Base-by-base conservation (phyloP, 2,888 invertebrate species). In the Cataglyphis cursor region DNA sequence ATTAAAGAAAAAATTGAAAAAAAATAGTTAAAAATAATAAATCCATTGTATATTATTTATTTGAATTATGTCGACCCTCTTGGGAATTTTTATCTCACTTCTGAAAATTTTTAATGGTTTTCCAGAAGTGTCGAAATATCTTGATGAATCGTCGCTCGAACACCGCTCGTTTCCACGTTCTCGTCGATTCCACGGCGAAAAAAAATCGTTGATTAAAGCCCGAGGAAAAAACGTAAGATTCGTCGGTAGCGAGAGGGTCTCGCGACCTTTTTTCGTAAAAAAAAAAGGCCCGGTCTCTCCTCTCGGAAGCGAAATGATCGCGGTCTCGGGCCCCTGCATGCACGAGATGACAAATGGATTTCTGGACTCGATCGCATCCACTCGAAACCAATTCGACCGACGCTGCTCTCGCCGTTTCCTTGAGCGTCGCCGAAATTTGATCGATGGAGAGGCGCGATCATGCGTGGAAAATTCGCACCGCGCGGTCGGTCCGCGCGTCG, bases 391-490 rank as follows among this genome's bases (percentile, higher is more conserved):
- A 83, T 83, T 88, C 84, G 85, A 51, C 82, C 74, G 44, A 48
- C 35, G 64, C 21, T 0, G n/a, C 24, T 44, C 66, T 38, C 38
- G 68, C 74, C 59, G 59, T 82, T 86, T 86, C 82, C 85, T 83
- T 84, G 66, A 62, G 81, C 80, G 62, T 78, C 78, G 68, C 51
- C 86, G 82, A 81, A 81, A 59, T 90, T 92, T 94, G 94, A 94
- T 94, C 88, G 93, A 94, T 94, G 92, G 89, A 90, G 88, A 91
- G 91, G 88, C 91, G 87, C 93, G 92, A 91, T 94, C 94, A 92
- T 92, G 93, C 93, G 93, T 94, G 91, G 94, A 94, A 94, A 94
- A 93, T 93, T 93, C 89, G 91, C 89, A 88, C 87, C 92, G 91
- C 92, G 91, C 92, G 92, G 91, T 87, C 92, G 92, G 91, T 87